phyloP scores from a whole-genome alignment of 1,140 invertebrate genomes.

The Pygmarrhopalites habei region DNA sequence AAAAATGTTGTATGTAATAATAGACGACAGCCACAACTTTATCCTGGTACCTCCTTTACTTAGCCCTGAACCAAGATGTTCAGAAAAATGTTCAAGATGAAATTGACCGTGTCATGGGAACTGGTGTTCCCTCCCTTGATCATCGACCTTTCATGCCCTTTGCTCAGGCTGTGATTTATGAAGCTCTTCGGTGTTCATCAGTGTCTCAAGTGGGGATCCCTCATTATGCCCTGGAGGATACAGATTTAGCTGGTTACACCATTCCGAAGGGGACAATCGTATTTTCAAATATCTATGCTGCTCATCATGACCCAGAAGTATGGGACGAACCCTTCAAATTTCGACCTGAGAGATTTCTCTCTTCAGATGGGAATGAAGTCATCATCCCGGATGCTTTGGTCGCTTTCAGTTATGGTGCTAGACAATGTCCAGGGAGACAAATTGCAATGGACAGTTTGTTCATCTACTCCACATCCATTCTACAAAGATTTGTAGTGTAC shows the following conservation, averaged over 20 bases:
- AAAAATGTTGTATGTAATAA: too few relatives aligned
- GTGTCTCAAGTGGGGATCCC: background rate
- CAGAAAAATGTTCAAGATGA: slow-evolving; percentile 43
- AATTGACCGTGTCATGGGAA: slow-evolving; percentile 42
- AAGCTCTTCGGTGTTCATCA: background rate
- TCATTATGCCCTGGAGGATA: background rate
- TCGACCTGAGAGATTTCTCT: background rate
- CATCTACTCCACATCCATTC: background rate
- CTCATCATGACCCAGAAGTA: too few relatives aligned
- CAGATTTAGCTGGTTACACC: background rate
- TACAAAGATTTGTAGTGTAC: background rate
- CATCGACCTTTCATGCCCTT: slow-evolving; percentile 50
- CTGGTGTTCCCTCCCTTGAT: slow-evolving; percentile 52
- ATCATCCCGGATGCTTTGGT: background rate
- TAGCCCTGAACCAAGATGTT: slow-evolving; percentile 43
- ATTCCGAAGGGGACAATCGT: background rate
- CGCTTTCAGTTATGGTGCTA: background rate
- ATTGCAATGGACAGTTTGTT: background rate
- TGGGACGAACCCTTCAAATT: background rate
- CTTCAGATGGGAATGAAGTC: background rate
- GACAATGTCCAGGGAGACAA: background rate
- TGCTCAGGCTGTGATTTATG: background rate
- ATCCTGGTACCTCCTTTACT: slow-evolving; percentile 43
- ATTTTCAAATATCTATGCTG: background rate
- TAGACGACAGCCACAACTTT: slow-evolving; percentile 47